These are phyloP conservation scores for Epinephelus lanceolatus DNA, from an alignment of 2,113 vertebrate species.

Conservation along the genomic window DNA sequence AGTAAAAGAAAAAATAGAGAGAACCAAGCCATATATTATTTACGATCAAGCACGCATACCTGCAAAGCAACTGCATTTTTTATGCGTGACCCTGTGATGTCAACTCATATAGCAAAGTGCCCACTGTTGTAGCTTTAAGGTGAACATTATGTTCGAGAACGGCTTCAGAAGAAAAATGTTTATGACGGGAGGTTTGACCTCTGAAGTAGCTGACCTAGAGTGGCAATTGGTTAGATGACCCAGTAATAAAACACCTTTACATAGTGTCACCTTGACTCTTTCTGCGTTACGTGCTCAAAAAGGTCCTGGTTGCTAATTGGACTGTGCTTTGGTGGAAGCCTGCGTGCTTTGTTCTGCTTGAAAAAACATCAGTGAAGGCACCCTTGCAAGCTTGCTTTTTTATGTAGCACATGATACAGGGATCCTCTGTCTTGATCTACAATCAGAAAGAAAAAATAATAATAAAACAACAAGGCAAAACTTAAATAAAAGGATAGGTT, in stretches of 20 bases:
- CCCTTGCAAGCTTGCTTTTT: neutral
- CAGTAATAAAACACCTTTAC: neutral
- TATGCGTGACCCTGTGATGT: neutral
- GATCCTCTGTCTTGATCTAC: neutral
- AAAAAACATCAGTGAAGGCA: neutral
- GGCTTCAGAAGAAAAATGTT: slow-evolving; percentile 1
- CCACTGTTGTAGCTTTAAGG: neutral
- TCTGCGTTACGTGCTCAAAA: neutral
- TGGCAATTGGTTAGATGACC: neutral
- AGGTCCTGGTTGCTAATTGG: slow-evolving; percentile 5
- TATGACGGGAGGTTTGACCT: neutral
- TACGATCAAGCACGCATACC: neutral
- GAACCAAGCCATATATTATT: neutral
- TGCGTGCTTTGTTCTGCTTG: neutral
- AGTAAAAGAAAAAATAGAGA: neutral
- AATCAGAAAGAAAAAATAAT: neutral
- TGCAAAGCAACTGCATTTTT: neutral
- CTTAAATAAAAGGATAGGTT: neutral
- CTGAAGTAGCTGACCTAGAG: slow-evolving; percentile 1
- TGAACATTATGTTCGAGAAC: neutral
- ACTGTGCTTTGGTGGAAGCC: neutral
- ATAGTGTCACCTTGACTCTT: slow-evolving; percentile 31
- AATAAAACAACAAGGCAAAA: neutral
- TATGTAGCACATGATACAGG: neutral
- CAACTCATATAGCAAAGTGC: neutral